phyloP scores from a whole-genome alignment of 2,797 vertebrate species.

The Pangasius djambal region DNA sequence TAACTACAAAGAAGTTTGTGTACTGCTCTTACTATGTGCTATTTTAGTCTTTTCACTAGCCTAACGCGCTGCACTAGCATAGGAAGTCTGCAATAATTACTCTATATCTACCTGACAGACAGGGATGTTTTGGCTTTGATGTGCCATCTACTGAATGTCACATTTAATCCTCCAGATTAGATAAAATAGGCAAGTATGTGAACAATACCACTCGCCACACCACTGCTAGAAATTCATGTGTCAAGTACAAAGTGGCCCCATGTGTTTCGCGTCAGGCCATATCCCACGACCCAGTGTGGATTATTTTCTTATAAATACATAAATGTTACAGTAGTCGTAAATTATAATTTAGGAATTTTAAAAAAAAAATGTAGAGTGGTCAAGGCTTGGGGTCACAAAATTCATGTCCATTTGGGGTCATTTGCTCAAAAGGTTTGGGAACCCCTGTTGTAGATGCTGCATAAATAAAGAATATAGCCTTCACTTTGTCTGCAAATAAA shows the following conservation, averaged over 20 bases:
- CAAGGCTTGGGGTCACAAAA: neutral
- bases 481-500: neutral
- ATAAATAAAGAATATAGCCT: neutral
- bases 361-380: neutral
- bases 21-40: neutral
- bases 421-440: neutral
- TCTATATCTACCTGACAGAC: neutral
- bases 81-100: neutral
- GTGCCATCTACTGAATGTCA: neutral
- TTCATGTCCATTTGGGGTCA: neutral
- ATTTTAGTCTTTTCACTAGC: neutral
- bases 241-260: neutral
- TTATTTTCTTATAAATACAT: neutral
- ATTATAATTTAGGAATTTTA: too few relatives aligned
- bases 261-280: neutral
- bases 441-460: neutral
- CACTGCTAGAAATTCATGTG: neutral
- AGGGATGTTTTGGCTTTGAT: too few relatives aligned
- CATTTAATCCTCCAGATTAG: neutral
- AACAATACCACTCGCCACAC: neutral
- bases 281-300: neutral
- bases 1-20: neutral
- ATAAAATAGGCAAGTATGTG: neutral
- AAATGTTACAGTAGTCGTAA: too few relatives aligned
- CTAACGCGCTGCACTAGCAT: neutral